Evolutionary conservation across 2,797 vertebrate genomes (phyloP).

Genomic region (Chelon auratus): DNA sequence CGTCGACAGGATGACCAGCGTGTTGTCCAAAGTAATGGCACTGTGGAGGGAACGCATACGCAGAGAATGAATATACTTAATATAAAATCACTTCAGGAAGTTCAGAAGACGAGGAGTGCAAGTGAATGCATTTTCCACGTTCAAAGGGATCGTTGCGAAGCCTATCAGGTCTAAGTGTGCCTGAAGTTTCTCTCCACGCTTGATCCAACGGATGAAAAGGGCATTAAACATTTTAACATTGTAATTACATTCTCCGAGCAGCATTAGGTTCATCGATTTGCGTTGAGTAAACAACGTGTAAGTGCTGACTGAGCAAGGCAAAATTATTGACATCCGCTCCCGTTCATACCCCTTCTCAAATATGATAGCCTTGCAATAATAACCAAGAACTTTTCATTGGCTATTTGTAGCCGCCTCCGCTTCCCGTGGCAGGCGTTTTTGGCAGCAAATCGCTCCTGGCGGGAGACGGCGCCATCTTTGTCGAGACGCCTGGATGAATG

Average conservation of each 20-base stretch:
- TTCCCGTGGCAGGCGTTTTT: conserved; percentile 44
- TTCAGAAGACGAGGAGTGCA: not conserved
- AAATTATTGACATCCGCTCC: conserved; percentile 68
- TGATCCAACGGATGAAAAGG: conserved; percentile 53
- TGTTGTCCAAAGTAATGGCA: conserved; percentile 96
- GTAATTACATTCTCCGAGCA: conserved; percentile 75
- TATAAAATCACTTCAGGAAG: not conserved
- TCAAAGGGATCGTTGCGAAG: not conserved
- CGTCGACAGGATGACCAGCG: conserved; percentile 94
- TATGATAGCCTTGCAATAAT: conserved; percentile 55
- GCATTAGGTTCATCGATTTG: conserved; percentile 77
- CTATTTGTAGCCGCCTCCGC: conserved; percentile 51
- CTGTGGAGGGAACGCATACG: conserved; percentile 69
- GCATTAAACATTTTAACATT: conserved; percentile 73
- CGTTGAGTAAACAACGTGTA: conserved; percentile 72
- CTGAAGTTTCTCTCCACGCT: conserved; percentile 44
- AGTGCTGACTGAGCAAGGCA: conserved; percentile 63
- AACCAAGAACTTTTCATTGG: conserved; percentile 64
- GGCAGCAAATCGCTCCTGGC: conserved; percentile 42
- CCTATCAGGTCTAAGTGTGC: conserved; percentile 47
- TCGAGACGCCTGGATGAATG: conserved; percentile 41
- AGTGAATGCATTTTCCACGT: not conserved
- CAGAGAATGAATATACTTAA: not conserved
- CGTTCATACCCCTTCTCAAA: conserved; percentile 59
- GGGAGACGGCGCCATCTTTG: conserved; percentile 32